Evolutionary conservation across 2,888 invertebrate genomes (phyloP).

Genomic region (Notodonta ziczac): DNA sequence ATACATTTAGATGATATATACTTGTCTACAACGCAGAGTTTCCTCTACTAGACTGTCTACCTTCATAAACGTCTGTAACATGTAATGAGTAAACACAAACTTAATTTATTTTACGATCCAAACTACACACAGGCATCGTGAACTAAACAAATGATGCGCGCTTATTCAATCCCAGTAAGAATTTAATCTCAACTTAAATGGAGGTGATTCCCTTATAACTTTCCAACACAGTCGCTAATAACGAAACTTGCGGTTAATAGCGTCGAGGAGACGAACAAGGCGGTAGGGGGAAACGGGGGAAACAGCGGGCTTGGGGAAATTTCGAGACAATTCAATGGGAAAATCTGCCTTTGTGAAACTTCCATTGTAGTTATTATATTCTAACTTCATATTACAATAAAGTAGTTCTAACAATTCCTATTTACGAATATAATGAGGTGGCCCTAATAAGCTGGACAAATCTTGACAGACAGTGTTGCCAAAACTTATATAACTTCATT

Average conservation of each 20-base stretch:
- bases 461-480: slow-evolving; percentile 4
- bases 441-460: slow-evolving; percentile 21
- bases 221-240: slow-evolving; percentile 79
- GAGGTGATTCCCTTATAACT: slow-evolving; percentile 80
- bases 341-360: slow-evolving; percentile 78
- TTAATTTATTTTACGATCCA: background rate
- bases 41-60: background rate
- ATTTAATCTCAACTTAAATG: slow-evolving; percentile 81
- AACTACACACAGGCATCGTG: background rate
- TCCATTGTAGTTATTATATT: slow-evolving; percentile 66
- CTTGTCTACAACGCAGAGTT: background rate
- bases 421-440: slow-evolving; percentile 33
- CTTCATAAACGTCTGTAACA: background rate
- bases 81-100: background rate
- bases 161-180: slow-evolving; percentile 69
- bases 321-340: slow-evolving; percentile 78
- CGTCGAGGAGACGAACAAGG: slow-evolving; percentile 41
- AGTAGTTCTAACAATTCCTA: slow-evolving; percentile 39
- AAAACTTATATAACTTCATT: background rate
- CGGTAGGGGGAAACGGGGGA: slow-evolving; percentile 19
- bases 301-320: slow-evolving; percentile 51
- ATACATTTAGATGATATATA: background rate
- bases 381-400: slow-evolving; percentile 48
- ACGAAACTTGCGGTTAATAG: slow-evolving; percentile 81
- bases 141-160: slow-evolving; percentile 44